Evolutionary conservation across 2,113 vertebrate species (phyloP).

Genomic region (Ameiurus melas): DNA sequence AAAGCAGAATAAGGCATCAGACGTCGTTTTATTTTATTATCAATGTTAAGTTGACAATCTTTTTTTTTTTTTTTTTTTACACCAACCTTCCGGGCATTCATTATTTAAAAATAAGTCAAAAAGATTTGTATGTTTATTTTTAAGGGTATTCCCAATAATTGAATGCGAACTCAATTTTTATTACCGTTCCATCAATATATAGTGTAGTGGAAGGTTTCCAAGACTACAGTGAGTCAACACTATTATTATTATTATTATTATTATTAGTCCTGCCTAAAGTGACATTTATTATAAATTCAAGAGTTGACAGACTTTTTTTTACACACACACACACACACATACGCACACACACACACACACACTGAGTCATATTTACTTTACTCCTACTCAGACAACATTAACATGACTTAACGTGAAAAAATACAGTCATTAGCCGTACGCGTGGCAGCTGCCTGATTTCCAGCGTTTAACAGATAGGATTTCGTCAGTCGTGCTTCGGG

Average conservation of each 20-base stretch:
- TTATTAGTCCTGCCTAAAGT: neutral
- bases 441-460: neutral
- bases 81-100: neutral
- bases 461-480: conserved; percentile 21
- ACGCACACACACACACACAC: neutral
- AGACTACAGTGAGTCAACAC: neutral
- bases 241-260: too few species aligned
- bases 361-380: neutral
- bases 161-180: neutral
- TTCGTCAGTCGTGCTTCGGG: conserved; percentile 26
- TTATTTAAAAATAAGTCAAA: neutral
- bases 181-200: neutral
- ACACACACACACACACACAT: neutral
- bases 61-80: neutral
- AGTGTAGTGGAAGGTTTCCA: neutral
- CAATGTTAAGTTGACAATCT: neutral
- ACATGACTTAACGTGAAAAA: neutral
- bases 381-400: neutral
- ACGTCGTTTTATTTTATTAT: neutral
- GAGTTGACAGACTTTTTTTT: neutral
- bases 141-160: neutral
- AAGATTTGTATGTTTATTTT: neutral
- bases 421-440: neutral
- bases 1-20: too few species aligned
- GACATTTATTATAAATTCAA: neutral